A percentile compares a stretch with the other conserved stretches of the same genome.
Conservation (phyloP, 2,113 vertebrate genomes). For the Mesocricetus auratus region DNA sequence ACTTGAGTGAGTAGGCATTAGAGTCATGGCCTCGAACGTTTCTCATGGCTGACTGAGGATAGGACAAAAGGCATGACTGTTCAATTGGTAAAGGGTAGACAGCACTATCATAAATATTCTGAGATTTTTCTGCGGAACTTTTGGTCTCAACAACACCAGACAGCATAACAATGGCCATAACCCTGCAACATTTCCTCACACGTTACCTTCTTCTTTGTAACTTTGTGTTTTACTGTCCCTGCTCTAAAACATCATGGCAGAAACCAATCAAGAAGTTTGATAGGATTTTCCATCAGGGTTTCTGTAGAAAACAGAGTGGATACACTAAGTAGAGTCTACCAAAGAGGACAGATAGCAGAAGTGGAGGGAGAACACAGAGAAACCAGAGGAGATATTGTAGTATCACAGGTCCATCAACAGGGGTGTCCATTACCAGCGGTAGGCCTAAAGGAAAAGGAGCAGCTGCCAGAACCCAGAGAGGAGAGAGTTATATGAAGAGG, state of each 20-base stretch:
- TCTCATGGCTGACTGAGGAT: not conserved
- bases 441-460: not conserved
- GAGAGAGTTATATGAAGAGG: not conserved
- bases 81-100: slow-evolving; percentile 23
- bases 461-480: slow-evolving; percentile 24
- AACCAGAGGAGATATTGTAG: not conserved
- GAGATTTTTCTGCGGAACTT: slow-evolving; percentile 29
- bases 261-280: slow-evolving; percentile 14
- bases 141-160: not conserved
- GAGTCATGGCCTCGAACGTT: slow-evolving; percentile 42
- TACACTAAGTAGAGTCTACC: slow-evolving; percentile 35
- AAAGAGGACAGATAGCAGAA: slow-evolving; percentile 8
- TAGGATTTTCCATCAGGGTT: not conserved
- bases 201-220: not conserved
- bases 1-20: not conserved
- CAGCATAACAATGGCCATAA: not conserved
- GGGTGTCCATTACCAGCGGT: not conserved
- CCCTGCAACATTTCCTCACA: not conserved
- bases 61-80: slow-evolving; percentile 48
- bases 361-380: not conserved
- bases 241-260: not conserved
- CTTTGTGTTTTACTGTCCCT: not conserved
- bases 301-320: not conserved
- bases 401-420: slow-evolving; percentile 12
- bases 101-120: slow-evolving; percentile 32